Evolutionary conservation across 2,797 vertebrate species (phyloP).

Genomic region (Amniataba percoides): DNA sequence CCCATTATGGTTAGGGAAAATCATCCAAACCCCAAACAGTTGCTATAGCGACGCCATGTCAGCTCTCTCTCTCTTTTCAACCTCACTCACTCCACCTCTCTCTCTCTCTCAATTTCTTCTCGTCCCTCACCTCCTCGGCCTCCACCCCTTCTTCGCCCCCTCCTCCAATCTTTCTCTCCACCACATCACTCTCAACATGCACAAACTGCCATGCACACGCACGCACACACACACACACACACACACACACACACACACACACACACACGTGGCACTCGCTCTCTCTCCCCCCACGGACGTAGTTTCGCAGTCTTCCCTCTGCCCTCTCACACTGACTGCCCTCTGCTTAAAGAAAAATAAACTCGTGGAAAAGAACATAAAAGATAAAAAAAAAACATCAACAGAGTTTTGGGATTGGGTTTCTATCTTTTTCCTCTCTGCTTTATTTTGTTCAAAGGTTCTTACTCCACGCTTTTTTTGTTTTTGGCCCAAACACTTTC

Average conservation of each 20-base stretch:
- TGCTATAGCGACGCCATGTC: conserved; percentile 76
- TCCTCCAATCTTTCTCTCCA: conserved; percentile 3
- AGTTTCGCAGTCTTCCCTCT: conserved; percentile 66
- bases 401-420: conserved; percentile 27
- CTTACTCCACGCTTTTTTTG: conserved; percentile 1
- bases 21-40: conserved; percentile 82
- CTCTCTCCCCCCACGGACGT: conserved; percentile 42
- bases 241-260: conserved; percentile 34
- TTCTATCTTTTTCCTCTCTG: conserved; percentile 46
- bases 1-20: conserved; percentile 82
- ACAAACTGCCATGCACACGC: conserved; percentile 43
- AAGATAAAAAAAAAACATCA: conserved; percentile 43
- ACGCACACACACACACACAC: too few relatives aligned
- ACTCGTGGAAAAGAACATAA: conserved; percentile 66
- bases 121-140: conserved; percentile 43
- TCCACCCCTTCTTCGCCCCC: conserved; percentile 46
- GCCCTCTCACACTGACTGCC: conserved; percentile 64
- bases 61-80: conserved; percentile 40
- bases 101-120: conserved; percentile 31
- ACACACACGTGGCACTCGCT: conserved; percentile 41
- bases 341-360: conserved; percentile 72
- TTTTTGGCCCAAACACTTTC: conserved; percentile 15
- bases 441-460: conserved; percentile 36
- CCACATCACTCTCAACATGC: conserved; percentile 44
- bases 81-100: conserved; percentile 21